These are phyloP conservation scores for Nudaria mundana DNA, from an alignment of 2,888 invertebrate genomes.

Conservation along the genomic window DNA sequence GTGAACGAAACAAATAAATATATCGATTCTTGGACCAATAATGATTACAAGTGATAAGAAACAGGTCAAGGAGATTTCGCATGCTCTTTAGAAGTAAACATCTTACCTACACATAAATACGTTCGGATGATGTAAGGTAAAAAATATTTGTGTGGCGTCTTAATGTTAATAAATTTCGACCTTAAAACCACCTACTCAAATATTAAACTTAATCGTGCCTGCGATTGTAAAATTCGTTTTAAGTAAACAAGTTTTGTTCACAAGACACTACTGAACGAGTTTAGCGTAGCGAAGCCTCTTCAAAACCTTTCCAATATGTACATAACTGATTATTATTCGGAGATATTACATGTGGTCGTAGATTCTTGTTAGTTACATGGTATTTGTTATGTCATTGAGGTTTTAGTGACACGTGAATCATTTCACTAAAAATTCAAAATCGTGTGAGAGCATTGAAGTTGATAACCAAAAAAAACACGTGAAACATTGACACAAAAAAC, in stretches of 20 bases:
- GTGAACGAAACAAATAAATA: neutral
- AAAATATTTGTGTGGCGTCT: slow-evolving; percentile 23
- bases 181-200: slow-evolving; percentile 32
- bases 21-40: slow-evolving; percentile 8
- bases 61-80: slow-evolving; percentile 26
- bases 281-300: neutral
- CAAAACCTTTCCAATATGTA: slow-evolving; percentile 2
- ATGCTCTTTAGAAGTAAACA: slow-evolving; percentile 6
- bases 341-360: slow-evolving; percentile 11
- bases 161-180: slow-evolving; percentile 24
- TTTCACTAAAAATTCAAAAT: slow-evolving; percentile 17
- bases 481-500: too few species aligned
- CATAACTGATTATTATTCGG: neutral
- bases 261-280: neutral
- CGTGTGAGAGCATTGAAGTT: slow-evolving; percentile 9
- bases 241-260: slow-evolving; percentile 20
- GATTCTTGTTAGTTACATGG: slow-evolving; percentile 10
- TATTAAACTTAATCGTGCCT: slow-evolving; percentile 17
- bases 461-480: slow-evolving; percentile 15
- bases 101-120: neutral
- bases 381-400: slow-evolving; percentile 16
- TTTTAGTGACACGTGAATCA: slow-evolving; percentile 14
- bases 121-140: slow-evolving; percentile 23
- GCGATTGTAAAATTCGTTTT: slow-evolving; percentile 29
- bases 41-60: slow-evolving; percentile 16